Conservation (phyloP, 2,797 vertebrate species). For the Myiotriccus ornatus region DNA sequence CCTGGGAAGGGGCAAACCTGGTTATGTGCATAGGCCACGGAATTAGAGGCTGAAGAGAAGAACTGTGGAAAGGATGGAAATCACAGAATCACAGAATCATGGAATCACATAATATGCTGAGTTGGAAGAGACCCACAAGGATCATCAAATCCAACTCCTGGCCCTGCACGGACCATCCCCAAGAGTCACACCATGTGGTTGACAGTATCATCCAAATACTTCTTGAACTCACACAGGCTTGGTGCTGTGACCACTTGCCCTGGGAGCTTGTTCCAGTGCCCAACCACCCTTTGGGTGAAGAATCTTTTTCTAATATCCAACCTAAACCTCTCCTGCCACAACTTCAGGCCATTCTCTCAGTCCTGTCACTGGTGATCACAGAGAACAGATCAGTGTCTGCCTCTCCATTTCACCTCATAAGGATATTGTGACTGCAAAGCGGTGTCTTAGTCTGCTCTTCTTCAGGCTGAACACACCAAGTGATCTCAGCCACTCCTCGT, state of each 20-base stretch:
- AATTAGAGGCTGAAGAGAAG: not conserved
- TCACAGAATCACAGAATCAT: not conserved
- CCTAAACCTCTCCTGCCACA: not conserved
- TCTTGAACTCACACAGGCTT: not conserved
- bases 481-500: not conserved
- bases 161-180: not conserved
- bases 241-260: not conserved
- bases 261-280: not conserved
- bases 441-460: not conserved
- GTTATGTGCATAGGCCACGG: rapidly evolving
- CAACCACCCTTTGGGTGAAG: not conserved
- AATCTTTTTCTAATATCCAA: not conserved
- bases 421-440: not conserved
- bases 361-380: not conserved
- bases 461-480: not conserved
- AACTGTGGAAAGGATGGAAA: not conserved
- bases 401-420: not conserved
- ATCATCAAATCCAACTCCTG: not conserved
- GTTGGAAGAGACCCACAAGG: not conserved
- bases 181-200: not conserved
- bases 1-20: rapidly evolving
- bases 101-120: not conserved
- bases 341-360: not conserved
- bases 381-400: not conserved
- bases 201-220: not conserved